Base-by-base conservation (phyloP, 1,140 invertebrate species). In the Ceratina calcarata region DNA sequence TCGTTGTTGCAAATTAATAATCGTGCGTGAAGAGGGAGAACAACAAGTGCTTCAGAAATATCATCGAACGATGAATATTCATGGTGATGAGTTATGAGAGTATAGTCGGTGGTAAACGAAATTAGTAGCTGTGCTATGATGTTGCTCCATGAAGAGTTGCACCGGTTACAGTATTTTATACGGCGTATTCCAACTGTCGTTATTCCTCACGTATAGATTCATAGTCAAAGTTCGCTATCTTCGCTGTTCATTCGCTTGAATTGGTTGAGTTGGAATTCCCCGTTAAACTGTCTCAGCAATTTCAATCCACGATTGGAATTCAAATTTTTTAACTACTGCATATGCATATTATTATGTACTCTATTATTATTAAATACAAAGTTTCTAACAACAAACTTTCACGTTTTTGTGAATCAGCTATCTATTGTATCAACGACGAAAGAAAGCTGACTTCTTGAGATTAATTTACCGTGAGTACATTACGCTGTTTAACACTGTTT, bases 11-110 rank as follows among this genome's bases (percentile, higher is more conserved):
- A 90, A 92, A 92, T 91, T 92, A 92, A 92, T 90, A 90, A 91
- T 91, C 89, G 88, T 74, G 71, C 80, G 85, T 32, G 73, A 10
- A 81, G 51, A 83, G 70, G 78, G 86, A 75, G 62, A 76, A 61
- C 37, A 82, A 80, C 80, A 75, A 82, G 84, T 83, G 86, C 78
- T 83, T 88, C 91, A 91, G 92, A 93, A 93, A 93, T 93, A 93
- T 93, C 92, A 92, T 93, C 91, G 90, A 93, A 92, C 91, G 91
- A 93, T 93, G 92, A 93, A 93, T 93, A 93, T 93, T 93, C 91
- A 93, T 93, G 91, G 87, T 89, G 91, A 93, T 92, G 91, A 92
- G 91, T 92, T 89, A 91, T 88, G 89, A 88, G 89, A 90, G 87
- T 87, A 86, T 83, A 85, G 85, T 81, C 84, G 88, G 88, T 91